These are phyloP conservation scores for Tokudaia muenninki DNA, from an alignment of 2,797 vertebrate species.

Conservation along the genomic window DNA sequence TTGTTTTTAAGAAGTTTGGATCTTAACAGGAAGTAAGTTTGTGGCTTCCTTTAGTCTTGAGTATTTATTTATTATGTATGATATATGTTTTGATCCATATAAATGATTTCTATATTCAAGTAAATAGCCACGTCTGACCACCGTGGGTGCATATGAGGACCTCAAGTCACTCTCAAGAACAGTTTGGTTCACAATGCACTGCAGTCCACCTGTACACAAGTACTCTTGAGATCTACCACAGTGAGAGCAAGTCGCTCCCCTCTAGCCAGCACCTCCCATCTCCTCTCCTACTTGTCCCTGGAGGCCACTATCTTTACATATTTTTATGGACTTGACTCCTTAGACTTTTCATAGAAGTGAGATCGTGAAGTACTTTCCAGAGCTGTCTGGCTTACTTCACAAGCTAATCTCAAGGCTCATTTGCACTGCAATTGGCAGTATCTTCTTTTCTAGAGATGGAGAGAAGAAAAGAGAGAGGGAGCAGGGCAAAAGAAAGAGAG, in stretches of 20 bases:
- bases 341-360: background rate
- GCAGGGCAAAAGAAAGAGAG: background rate
- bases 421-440: background rate
- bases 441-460: background rate
- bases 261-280: background rate
- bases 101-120: background rate
- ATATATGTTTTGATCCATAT: background rate
- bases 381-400: background rate
- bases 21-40: background rate
- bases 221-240: background rate
- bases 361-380: background rate
- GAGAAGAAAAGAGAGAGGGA: background rate
- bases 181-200: background rate
- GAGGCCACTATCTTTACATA: background rate
- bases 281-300: background rate
- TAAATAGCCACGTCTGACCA: background rate
- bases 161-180: background rate
- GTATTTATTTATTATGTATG: background rate
- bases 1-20: background rate
- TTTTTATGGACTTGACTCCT: background rate
- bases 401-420: background rate
- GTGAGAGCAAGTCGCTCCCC: background rate
- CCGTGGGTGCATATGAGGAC: too few species aligned
- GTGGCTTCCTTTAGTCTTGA: background rate
- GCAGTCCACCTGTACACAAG: too few species aligned